These are phyloP conservation scores for Halisarca cf. caerulea DNA, from an alignment of 37 sponge, comb jelly and placozoan genomes.

Conservation along the genomic window DNA sequence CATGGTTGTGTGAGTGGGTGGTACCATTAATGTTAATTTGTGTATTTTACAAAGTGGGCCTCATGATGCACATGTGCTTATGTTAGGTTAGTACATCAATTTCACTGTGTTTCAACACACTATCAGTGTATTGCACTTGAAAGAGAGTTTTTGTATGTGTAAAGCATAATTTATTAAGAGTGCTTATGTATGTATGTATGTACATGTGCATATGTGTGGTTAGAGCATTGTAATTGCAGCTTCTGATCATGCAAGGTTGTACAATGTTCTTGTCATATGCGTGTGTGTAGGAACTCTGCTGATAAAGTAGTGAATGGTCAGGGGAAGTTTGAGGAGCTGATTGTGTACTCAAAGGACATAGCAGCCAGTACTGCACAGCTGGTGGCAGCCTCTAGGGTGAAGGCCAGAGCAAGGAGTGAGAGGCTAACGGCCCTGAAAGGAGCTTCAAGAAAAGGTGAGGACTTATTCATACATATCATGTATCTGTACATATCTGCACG, in stretches of 20 bases:
- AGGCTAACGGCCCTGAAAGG: conserved; percentile 72
- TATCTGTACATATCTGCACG: not conserved
- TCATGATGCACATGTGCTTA: too few relatives aligned
- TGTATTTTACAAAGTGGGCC: not conserved
- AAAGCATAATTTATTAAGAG: not conserved
- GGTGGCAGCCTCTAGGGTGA: conserved; percentile 97
- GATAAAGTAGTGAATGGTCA: conserved; percentile 88
- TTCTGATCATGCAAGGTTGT: too few relatives aligned
- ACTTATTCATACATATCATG: not conserved
- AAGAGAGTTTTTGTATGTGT: not conserved
- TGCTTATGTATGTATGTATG: not conserved
- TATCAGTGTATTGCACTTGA: too few relatives aligned
- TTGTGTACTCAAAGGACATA: conserved; percentile 95
- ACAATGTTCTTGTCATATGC: too few relatives aligned
- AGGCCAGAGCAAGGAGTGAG: conserved; percentile 85
- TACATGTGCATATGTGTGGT: not conserved
- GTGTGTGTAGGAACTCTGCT: conserved; percentile 76
- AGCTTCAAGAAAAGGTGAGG: conserved; percentile 74
- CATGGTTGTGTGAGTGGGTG: conserved; percentile 80
- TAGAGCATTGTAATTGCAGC: too few relatives aligned
- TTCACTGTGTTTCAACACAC: too few relatives aligned
- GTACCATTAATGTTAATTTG: not conserved
- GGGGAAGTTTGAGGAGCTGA: conserved; percentile 95
- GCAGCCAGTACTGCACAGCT: conserved; percentile 99
- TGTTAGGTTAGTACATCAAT: too few relatives aligned